Base-by-base conservation (phyloP, 92 coral and sea anemone genomes). In the Palythoa grandiflora region DNA sequence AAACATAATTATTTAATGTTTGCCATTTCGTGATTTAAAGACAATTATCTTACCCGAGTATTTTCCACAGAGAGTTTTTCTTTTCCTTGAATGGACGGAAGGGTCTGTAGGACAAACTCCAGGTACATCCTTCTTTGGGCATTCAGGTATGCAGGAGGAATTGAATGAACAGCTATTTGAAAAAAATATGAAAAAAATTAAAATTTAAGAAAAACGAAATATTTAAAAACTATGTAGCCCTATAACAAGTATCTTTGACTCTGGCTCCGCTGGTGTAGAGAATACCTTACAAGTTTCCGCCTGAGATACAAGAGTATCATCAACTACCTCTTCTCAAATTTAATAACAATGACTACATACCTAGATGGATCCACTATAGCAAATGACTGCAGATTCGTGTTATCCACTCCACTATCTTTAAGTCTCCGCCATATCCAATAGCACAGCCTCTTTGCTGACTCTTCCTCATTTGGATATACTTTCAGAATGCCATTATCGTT, bases 391-490 rank as follows among this genome's bases (percentile, higher is more conserved):
- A 55, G 17, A 35, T 79, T 76, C 36, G 78, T 53, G 7, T 21
- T 63, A 35, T 71, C 38, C n/a, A 92, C 95, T 20, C 92, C 92
- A 68, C 95, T 90, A 36, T 2, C 70, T 70, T 80, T 20, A 55
- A 90, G 87, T n/a, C 93, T 85, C 72, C 80, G 72, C 93, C 95
- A 90, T 9, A 90, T 75, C 95, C 95, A 93, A 38, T 85, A 76
- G 75, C 93, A 93, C 60, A 90, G 61, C 20, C 75, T 44, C 65
- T 65, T 59, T 19, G 37, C 68, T 66, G 91, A 66, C 3, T 57
- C 13, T 38, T 40, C 50, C 80, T 85, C 95, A 36, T n/a, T 73
- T 54, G 66, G 80, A 89, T 88, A 91, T 20, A 93, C 90, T 80
- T 91, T 91, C 9, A 93, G 71, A 11, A 91, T 1, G 17, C 92